These are phyloP conservation scores for Phoxinus dragarum DNA, from an alignment of 2,797 vertebrate genomes.

Conservation along the genomic window DNA sequence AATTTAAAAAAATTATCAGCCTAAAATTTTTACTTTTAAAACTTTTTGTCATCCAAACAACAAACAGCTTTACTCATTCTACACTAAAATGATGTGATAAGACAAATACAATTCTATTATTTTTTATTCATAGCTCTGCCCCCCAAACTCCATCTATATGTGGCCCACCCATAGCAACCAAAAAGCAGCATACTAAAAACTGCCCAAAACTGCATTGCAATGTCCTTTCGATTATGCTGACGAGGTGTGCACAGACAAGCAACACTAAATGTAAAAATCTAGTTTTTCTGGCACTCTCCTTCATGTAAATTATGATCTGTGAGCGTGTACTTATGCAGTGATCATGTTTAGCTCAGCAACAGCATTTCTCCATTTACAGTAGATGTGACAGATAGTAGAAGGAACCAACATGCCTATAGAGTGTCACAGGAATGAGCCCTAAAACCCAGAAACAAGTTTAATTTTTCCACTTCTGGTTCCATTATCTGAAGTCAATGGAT, in stretches of 20 bases:
- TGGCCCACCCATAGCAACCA: background rate
- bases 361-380: conserved; percentile 17
- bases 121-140: too few species aligned
- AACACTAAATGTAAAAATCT: conserved; percentile 1
- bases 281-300: background rate
- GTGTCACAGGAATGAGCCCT: background rate
- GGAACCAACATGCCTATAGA: background rate
- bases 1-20: too few species aligned
- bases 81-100: too few species aligned
- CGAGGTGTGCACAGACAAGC: conserved; percentile 5
- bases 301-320: background rate
- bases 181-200: background rate
- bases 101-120: too few species aligned
- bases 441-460: background rate
- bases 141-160: background rate
- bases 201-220: background rate
- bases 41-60: too few species aligned
- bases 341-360: conserved; percentile 16
- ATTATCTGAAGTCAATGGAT: background rate
- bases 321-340: background rate
- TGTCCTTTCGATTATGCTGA: conserved; percentile 23
- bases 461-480: background rate
- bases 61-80: too few species aligned
- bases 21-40: too few species aligned
- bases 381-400: background rate